phyloP scores from a whole-genome alignment of 2,888 invertebrate genomes.

The Mamestra brassicae region DNA sequence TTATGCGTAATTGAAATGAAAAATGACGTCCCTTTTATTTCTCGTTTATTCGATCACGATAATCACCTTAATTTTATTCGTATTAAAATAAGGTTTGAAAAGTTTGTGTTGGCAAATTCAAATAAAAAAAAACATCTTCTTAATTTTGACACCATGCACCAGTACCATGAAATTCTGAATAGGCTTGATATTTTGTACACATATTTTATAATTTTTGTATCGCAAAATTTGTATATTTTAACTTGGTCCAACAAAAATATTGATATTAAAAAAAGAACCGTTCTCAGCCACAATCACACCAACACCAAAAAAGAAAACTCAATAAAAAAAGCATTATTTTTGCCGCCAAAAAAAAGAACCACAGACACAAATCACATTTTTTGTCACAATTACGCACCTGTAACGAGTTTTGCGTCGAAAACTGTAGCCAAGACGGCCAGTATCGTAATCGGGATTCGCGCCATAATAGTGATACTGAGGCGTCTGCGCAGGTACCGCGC shows the following conservation, averaged over 20 bases:
- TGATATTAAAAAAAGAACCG: not conserved
- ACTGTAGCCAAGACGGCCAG: conserved; percentile 64
- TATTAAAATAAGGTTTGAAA: too few relatives aligned
- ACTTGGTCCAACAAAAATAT: not conserved
- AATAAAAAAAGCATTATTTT: not conserved
- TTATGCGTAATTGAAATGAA: not conserved
- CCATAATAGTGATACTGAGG: conserved; percentile 74
- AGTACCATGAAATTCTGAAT: too few relatives aligned
- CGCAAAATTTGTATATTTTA: not conserved
- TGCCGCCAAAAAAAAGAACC: conserved; percentile 10
- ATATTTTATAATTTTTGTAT: not conserved
- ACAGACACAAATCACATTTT: conserved; percentile 45
- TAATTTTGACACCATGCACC: too few relatives aligned
- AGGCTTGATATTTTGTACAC: too few relatives aligned
- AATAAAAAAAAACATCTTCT: too few relatives aligned
- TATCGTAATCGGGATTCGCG: conserved; percentile 69
- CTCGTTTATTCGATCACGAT: not conserved
- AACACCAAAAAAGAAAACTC: not conserved
- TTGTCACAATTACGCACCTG: conserved; percentile 72
- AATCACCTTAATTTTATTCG: too few relatives aligned
- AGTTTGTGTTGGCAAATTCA: too few relatives aligned
- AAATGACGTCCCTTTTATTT: not conserved
- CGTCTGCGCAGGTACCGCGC: conserved; percentile 69
- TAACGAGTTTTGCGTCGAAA: conserved; percentile 56
- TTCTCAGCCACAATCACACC: conserved; percentile 7